These are phyloP conservation scores for Acleris laterana DNA, from an alignment of 2,888 invertebrate genomes.

Conservation along the genomic window DNA sequence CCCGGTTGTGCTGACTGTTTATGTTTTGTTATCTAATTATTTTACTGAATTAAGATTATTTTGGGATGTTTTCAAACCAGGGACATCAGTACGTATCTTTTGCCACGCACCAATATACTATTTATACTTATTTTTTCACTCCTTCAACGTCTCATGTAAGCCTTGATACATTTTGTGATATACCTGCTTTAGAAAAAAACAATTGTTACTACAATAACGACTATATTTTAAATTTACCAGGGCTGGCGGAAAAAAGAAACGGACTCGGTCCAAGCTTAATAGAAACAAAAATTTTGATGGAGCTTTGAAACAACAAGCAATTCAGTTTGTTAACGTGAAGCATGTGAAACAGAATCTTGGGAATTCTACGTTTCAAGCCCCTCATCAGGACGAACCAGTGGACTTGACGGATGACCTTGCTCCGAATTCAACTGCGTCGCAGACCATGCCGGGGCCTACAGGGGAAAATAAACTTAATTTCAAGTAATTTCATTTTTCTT, in stretches of 20 bases:
- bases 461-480: conserved; percentile 31
- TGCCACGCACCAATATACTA: not conserved
- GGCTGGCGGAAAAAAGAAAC: not conserved
- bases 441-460: not conserved
- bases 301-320: not conserved
- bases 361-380: conserved; percentile 12
- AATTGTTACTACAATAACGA: not conserved
- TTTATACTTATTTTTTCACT: too few species aligned
- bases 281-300: not conserved
- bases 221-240: not conserved
- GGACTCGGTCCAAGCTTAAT: not conserved
- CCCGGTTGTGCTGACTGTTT: not conserved
- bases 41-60: not conserved
- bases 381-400: conserved; percentile 22
- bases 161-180: too few species aligned
- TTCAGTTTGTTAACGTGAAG: not conserved
- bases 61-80: not conserved
- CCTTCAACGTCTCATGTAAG: too few species aligned
- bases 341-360: not conserved
- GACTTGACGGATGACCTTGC: conserved; percentile 28
- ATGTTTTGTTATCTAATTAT: not conserved
- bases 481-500: conserved; percentile 13
- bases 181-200: not conserved
- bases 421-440: not conserved
- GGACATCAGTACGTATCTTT: conserved; percentile 1